Evolutionary conservation across 2,113 vertebrate genomes (phyloP), one percentile per base, ranked within the genome.

Genomic region (Python bivittatus): DNA sequence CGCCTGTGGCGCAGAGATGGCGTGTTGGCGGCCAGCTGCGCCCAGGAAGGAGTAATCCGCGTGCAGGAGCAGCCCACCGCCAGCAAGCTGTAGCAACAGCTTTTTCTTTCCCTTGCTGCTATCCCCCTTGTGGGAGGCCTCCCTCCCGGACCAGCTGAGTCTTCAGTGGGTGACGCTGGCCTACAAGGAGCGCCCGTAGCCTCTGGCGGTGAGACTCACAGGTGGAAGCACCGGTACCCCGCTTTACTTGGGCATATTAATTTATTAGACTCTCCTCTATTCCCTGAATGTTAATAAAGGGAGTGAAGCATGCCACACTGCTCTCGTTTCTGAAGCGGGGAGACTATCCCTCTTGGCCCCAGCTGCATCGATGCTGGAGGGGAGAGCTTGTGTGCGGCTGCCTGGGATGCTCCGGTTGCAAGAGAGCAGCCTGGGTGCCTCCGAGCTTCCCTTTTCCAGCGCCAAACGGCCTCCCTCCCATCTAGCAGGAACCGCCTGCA

Each of bases 1-100:
- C 98, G 98, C 15, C 95, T 99, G 92, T 99, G 99, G 99, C 98
- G 98, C 94, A 97, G 94, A 92, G 99, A 99, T 0, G 99, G 99
- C 1, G 97, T 99, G 88, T 97, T 99, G 94, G 99, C 99, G 48
- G 98, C 97, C 88, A 98, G 98, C 0, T 99, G 98, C 9, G 97
- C 98, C 0, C 99, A 99, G 96, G 99, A 99, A 93, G 99, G 99
- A 0, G 98, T 99, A 88, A 96, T 99, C 93, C 97, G 99, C 88
- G 97, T 98, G 52, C 96, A 95, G 85, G 88, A 97, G 25, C 9
- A 10, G 4, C 33, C 89, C 38, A 68, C 68, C 0, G 22, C 94
- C 22, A 99, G 98, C 97, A 99, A 98, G 92, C 97, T 99, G 6
- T 99, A 98, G 97, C 38, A 90, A 38, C 17, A 1, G 2, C n/a